phyloP scores from a whole-genome alignment of 2,888 invertebrate species.

The Caenorhabditis doughertyi region DNA sequence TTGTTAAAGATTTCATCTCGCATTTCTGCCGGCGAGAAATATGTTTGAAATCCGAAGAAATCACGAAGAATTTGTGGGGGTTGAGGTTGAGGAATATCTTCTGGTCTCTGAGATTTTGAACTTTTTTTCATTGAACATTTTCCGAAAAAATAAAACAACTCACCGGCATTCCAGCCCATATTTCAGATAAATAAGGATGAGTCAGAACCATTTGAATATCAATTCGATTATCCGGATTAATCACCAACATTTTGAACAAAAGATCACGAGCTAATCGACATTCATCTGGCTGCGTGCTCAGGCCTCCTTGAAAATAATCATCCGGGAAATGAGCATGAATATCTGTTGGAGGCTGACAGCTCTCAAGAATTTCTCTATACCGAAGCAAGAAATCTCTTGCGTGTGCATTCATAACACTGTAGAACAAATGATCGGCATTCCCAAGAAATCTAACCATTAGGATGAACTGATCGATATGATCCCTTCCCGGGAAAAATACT shows the following conservation, averaged over 20 bases:
- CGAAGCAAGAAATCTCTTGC: constrained; percentile 95
- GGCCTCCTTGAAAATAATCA: constrained; percentile 83
- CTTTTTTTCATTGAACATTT: not conserved
- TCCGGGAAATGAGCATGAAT: constrained; percentile 25
- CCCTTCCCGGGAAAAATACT: constrained; percentile 97
- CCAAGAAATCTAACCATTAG: constrained; percentile 76
- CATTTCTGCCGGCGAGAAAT: constrained; percentile 6
- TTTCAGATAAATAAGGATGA: constrained; percentile 88
- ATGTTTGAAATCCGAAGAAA: constrained; percentile 25
- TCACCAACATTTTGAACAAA: constrained; percentile 96
- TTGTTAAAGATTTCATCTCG: constrained; percentile 32
- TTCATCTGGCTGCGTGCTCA: constrained; percentile 6
- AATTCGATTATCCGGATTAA: constrained; percentile 97
- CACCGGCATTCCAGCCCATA: constrained; percentile 27
- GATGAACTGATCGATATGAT: constrained; percentile 85
- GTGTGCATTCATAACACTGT: constrained; percentile 61
- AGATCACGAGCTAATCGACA: constrained; percentile 95
- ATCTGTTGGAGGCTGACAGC: not conserved
- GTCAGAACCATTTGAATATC: constrained; percentile 96
- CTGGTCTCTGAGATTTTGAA: not conserved
- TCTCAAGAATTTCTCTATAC: constrained; percentile 5
- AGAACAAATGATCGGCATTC: constrained; percentile 61
- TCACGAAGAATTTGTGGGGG: not conserved
- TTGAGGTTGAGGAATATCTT: constrained; percentile 11
- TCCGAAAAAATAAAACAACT: not conserved